Evolutionary conservation across 2,797 vertebrate species (phyloP), one percentile per base, ranked within the genome.

Genomic region (Aselliscus stoliczkanus): DNA sequence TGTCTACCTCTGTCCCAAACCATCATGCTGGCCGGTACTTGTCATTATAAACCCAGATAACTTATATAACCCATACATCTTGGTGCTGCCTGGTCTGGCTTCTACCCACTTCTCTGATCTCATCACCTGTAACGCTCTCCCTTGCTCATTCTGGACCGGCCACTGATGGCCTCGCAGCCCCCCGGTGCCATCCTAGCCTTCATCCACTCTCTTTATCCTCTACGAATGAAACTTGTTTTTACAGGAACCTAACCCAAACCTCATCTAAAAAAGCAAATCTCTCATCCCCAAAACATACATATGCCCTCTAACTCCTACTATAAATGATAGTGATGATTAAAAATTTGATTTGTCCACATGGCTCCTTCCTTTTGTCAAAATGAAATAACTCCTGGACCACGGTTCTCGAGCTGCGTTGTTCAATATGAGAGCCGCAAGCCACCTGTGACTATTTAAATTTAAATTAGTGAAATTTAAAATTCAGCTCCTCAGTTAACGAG

Each of bases 381-480:
- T 39, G 37, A 64, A 72, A 17, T 84, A 29, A 29, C 23, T 64
- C 77, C 39, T 11, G 2, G 27, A 25, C 27, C 39, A 34, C 4
- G 39, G 39, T 70, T 77, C 47, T 34, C 20, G 5, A 50, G 4
- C 29, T 34, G 3, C 5, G 0, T 34, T 76, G 37, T 65, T 77
- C 42, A 12, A 1, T 56, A 20, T 15, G 23, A n/a, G 13, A 73
- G 39, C 18, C 34, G 42, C 60, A 67, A 56, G 67, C 69, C 25
- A 3, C 34, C 7, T 25, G 67, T 81, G 91, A 10, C 75, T 62
- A 8, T 67, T 70, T 52, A 34, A 47, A 54, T 91, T 56, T 87
- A 62, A 90, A 69, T 65, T 54, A 37, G 31, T 64, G 72, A 72
- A 8, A 4, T 87, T 81, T 50, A 81, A 81, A 87, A 23, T 67